Base-by-base conservation (phyloP, 2,113 vertebrate genomes). In the Mirounga angustirostris region DNA sequence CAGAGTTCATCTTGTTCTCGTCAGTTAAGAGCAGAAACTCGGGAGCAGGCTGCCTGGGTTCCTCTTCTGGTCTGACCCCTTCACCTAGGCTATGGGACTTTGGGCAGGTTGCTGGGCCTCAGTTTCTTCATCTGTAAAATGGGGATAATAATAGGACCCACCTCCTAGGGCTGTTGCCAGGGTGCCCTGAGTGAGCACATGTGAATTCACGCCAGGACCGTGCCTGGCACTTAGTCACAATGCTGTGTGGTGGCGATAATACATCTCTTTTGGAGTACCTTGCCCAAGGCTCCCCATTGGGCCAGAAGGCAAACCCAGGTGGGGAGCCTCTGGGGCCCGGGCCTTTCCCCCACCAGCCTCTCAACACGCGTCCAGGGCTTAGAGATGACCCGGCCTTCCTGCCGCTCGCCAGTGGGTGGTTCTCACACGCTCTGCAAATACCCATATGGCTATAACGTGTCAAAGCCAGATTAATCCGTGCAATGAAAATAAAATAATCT, bases 401-500 rank as follows among this genome's bases (percentile, higher is more conserved):
- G 94, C 22, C 0, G 4, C 91, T 69, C 61, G 33, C 79, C 18
- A 13, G 87, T 13, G n/a, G 33, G 94, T 4, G 8, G 30, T 92
- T 81, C 87, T 78, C 82, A 69, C 46, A 43, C 7, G 18, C 87
- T 81, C 54, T 0, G 63, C 94, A 97, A 93, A 98, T 94, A 94
- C 97, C 97, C 95, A 93, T 79, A 98, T 83, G 97, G 97, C 88
- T 97, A 59, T 63, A 76, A 89, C 5, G 36, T 97, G 97, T 97
- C 98, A 96, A 79, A 98, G 92, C 97, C 96, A 93, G 95, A 98
- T 97, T 97, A 98, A 98, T 98, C 97, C 94, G 33, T 16, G 30
- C 97, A 96, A 92, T 94, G 97, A 98, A 97, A 98, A 98, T 97
- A 98, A 98, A 98, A 98, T 97, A 98, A 97, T 98, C 97, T 98